Evolutionary conservation across 2,888 invertebrate genomes (phyloP).

Genomic region (Onchidella celtica): DNA sequence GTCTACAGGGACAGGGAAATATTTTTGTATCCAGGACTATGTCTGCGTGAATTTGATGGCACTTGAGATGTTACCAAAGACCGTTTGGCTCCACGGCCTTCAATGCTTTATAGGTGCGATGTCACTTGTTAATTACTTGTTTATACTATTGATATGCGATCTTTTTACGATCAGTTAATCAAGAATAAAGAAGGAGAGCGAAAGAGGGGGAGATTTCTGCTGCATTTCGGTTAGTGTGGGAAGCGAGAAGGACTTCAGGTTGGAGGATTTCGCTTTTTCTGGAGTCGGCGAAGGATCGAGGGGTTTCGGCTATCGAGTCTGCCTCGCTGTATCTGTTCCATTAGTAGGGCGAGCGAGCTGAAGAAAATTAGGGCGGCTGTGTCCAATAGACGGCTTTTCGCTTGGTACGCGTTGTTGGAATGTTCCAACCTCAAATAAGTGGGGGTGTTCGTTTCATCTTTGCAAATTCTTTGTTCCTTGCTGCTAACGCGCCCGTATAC

Average conservation of each 20-base stretch:
- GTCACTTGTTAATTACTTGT: neutral
- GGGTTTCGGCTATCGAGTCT: slow-evolving; percentile 12
- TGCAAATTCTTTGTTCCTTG: neutral
- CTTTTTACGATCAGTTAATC: neutral
- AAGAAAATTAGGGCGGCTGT: slow-evolving; percentile 35
- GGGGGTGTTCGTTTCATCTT: slow-evolving; percentile 31
- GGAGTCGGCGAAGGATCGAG: neutral
- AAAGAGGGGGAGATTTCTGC: neutral
- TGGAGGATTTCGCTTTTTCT: neutral
- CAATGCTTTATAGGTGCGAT: neutral
- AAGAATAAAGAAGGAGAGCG: neutral
- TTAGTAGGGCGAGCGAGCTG: slow-evolving; percentile 28
- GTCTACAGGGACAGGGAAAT: no score
- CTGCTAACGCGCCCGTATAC: neutral
- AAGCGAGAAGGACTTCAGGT: neutral
- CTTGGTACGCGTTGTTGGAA: slow-evolving; percentile 33
- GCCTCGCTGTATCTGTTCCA: slow-evolving; percentile 15
- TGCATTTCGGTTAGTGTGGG: neutral
- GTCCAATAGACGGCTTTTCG: slow-evolving; percentile 30
- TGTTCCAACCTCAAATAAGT: slow-evolving; percentile 28
- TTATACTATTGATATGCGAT: neutral
- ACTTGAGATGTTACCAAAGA: no score
- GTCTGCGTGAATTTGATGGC: no score
- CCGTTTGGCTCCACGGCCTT: no score
- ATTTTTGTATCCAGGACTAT: no score